phyloP scores from a whole-genome alignment of 2,888 invertebrate species.

The Miltochrista miniata region DNA sequence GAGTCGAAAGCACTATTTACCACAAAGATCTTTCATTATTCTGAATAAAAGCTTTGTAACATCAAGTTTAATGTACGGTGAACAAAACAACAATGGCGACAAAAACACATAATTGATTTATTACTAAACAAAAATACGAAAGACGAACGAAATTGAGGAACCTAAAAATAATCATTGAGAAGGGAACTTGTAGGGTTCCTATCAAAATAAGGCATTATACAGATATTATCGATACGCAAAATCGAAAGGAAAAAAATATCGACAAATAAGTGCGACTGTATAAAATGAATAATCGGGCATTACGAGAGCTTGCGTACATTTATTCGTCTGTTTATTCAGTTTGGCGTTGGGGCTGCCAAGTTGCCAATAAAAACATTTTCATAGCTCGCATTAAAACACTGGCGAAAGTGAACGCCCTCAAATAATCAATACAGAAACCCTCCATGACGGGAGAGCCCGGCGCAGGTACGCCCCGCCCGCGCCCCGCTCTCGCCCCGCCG shows the following conservation, averaged over 20 bases:
- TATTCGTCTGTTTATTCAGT: conserved; percentile 64
- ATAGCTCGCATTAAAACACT: conserved; percentile 80
- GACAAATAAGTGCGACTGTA: conserved; percentile 46
- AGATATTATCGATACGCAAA: conserved; percentile 33
- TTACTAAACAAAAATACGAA: conserved; percentile 25
- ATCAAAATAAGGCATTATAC: conserved; percentile 37
- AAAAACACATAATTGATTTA: conserved; percentile 29
- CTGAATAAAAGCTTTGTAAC: conserved; percentile 10
- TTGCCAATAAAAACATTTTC: conserved; percentile 80
- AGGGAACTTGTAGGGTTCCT: conserved; percentile 27
- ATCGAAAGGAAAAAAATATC: conserved; percentile 38
- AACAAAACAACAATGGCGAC: conserved; percentile 18
- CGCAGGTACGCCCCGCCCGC: conserved; percentile 68
- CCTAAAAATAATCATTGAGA: conserved; percentile 36
- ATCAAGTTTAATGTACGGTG: conserved; percentile 16
- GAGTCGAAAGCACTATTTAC: conserved; percentile 24
- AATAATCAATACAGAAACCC: conserved; percentile 57
- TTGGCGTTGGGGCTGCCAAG: conserved; percentile 57
- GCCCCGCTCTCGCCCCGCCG: conserved; percentile 42
- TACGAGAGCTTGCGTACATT: conserved; percentile 56
- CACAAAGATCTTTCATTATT: conserved; percentile 24
- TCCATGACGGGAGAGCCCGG: conserved; percentile 56
- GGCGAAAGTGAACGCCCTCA: conserved; percentile 79
- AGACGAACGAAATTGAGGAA: conserved; percentile 23
- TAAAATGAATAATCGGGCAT: conserved; percentile 61